phyloP scores from a whole-genome alignment of 1,140 invertebrate genomes.

The Oreohelix idahoensis region DNA sequence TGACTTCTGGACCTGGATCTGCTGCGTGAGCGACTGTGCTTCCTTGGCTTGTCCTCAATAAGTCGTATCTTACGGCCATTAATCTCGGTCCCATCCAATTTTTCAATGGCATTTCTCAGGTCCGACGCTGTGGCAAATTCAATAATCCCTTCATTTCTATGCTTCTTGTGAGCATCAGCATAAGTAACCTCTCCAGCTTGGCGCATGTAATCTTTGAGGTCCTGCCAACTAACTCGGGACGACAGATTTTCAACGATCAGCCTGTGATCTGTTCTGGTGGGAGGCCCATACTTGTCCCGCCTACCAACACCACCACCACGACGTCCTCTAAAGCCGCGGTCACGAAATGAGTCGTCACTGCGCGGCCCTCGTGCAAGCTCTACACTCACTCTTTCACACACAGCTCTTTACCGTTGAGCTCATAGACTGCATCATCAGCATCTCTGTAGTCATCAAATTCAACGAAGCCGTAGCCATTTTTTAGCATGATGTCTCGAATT shows the following conservation, averaged over 20 bases:
- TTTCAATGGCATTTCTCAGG: constrained; percentile 96
- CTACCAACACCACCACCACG: constrained; percentile 56
- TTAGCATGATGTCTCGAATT: constrained; percentile 95
- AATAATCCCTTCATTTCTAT: constrained; percentile 87
- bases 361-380: too few relatives aligned
- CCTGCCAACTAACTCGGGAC: constrained; percentile 98
- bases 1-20: constrained; percentile 50
- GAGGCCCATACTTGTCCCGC: constrained; percentile 91
- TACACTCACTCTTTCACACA: constrained; percentile 92
- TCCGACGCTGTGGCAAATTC: constrained; percentile 79
- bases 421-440: constrained; percentile 98
- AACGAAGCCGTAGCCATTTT: constrained; percentile 99
- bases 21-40: constrained; percentile 78
- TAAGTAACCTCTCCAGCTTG: constrained; percentile 99
- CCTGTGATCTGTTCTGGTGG: constrained; percentile 95
- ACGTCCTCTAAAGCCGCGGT: constrained; percentile 56
- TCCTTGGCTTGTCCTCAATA: constrained; percentile 86
- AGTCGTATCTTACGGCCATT: constrained; percentile 84
- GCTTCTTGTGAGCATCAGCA: constrained; percentile 97
- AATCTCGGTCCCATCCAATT: constrained; percentile 95
- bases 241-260: constrained; percentile 98
- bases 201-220: constrained; percentile 98
- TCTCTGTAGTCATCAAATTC: constrained; percentile 98
- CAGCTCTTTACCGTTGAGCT: constrained; percentile 96
- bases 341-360: constrained; percentile 55